Conservation (phyloP, 2,113 vertebrate species). For the Glaucidium brasilianum region DNA sequence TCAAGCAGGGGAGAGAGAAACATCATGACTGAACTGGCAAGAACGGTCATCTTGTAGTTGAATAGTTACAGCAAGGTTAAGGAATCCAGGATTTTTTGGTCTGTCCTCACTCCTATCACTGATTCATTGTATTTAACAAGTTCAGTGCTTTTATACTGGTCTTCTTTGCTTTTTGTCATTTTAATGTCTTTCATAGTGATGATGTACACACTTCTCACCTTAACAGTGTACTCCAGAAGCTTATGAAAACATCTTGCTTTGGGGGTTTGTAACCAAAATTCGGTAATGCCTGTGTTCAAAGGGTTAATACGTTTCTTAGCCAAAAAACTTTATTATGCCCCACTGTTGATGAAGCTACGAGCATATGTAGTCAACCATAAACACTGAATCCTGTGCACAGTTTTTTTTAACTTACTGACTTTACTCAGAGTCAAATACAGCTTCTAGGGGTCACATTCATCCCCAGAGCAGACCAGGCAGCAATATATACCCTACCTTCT, state of each 20-base stretch:
- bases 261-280: not conserved
- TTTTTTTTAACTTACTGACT: not conserved
- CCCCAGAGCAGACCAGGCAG: not conserved
- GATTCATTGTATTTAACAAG: not conserved
- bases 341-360: not conserved
- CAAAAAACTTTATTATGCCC: rapidly evolving
- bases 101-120: not conserved
- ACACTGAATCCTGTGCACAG: not conserved
- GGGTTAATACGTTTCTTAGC: not conserved
- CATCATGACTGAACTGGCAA: not conserved
- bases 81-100: not conserved
- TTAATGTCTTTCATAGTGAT: not conserved
- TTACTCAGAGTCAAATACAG: not conserved
- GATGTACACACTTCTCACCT: not conserved
- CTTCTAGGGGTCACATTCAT: not conserved
- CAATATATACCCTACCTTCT: not conserved
- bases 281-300: not conserved
- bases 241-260: not conserved
- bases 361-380: not conserved
- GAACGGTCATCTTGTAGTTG: not conserved
- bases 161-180: not conserved
- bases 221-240: not conserved
- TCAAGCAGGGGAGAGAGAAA: not conserved
- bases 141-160: not conserved
- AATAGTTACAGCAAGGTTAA: not conserved